phyloP scores from a whole-genome alignment of 2,888 invertebrate genomes.

The Chrysina gloriosa region DNA sequence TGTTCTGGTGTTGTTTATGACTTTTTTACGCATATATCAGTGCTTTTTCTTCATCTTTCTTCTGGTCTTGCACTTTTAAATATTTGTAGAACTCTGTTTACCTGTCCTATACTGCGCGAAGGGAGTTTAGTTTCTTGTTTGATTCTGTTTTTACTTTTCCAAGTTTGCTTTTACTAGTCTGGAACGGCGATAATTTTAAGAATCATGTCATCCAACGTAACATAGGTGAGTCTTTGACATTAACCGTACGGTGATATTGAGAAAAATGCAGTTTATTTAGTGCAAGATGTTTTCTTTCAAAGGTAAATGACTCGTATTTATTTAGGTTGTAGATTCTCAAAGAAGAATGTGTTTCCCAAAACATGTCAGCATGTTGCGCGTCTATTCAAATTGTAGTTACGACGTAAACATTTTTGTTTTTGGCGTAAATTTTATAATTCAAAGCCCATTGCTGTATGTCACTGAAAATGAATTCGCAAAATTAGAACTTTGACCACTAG shows the following conservation, averaged over 20 bases:
- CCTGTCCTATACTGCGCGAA: constrained; percentile 26
- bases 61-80: constrained; percentile 23
- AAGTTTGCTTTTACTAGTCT: constrained; percentile 3
- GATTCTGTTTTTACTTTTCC: constrained; percentile 13
- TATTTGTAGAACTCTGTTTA: constrained; percentile 41
- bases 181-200: constrained; percentile 28
- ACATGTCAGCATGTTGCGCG: neutral
- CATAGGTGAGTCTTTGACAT: constrained; percentile 28
- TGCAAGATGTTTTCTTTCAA: neutral
- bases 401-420: neutral
- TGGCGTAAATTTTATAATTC: neutral
- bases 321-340: no score
- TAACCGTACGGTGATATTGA: neutral
- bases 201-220: constrained; percentile 26
- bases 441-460: neutral
- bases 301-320: neutral
- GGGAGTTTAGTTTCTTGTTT: constrained; percentile 3
- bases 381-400: neutral
- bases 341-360: neutral
- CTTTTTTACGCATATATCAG: constrained; percentile 10
- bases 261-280: neutral
- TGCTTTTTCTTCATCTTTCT: constrained; percentile 23
- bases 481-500: no score
- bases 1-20: constrained; percentile 34
- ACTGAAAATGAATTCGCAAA: no score